Evolutionary conservation across 2,797 vertebrate species (phyloP), one percentile per base, ranked within the genome.

Genomic region (Anisognathus igniventris): DNA sequence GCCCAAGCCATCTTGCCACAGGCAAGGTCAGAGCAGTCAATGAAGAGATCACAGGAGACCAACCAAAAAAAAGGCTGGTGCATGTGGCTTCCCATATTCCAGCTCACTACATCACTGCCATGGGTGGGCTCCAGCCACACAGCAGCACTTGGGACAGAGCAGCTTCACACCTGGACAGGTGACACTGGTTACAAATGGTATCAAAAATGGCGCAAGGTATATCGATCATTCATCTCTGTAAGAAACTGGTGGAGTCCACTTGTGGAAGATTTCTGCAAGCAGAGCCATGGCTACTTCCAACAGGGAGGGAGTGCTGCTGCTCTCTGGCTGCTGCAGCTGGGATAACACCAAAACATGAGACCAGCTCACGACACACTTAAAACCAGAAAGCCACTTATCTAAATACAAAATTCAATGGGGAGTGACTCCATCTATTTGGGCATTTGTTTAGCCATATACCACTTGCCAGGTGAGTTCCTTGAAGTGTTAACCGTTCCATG

Each of bases 211-310:
- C 6, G 6, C 22, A 25, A 50, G 27, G 24, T 60, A 75, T 65
- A 45, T 58, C 21, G 30, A 64, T 50, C 18, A 5, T 3, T 50
- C 5, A 1, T 14, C 0, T 37, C 2, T 22, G 2, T 6, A n/a
- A 42, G 44, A 71, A 83, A 65, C 6, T 24, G 44, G 20, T 12
- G n/a, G 31, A 14, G 5, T 39, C 14, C 35, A n/a, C 22, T 10
- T 3, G 45, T 28, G 40, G 48, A 73, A 57, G 27, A 31, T 25
- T 60, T 45, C 53, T 42, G 8, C 15, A 53, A 80, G 37, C 67
- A 56, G 16, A 39, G 33, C 4, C 12, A 4, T 7, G 35, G 25
- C 13, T 56, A 11, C 58, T 65, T 78, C 66, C 4, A 2, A 30
- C 33, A 50, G 25, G 27, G 21, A 48, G 21, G 19, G 37, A 83